A percentile compares a stretch with the other conserved stretches of the same genome.
These are phyloP conservation scores for Tiliqua scincoides DNA, from an alignment of 2,113 vertebrate genomes.

Conservation along the genomic window DNA sequence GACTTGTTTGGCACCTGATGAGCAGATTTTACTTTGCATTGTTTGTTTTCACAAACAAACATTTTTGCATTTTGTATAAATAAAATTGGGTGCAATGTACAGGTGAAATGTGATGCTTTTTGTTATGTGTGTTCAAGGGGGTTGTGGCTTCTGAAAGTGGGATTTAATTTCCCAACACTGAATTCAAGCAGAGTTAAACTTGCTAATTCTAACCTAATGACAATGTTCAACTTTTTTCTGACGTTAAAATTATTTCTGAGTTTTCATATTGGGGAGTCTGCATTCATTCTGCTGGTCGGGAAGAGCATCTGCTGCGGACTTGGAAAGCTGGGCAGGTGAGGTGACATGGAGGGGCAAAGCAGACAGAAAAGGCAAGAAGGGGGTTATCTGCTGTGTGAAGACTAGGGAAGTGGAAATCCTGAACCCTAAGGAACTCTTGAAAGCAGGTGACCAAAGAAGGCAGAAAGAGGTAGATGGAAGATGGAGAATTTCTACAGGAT, in stretches of 20 bases:
- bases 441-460: background rate
- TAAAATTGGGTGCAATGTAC: constrained; percentile 58
- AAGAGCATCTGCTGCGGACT: background rate
- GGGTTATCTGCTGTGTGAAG: background rate
- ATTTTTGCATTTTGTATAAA: constrained; percentile 58
- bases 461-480: background rate
- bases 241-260: background rate
- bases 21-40: constrained; percentile 27
- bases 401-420: background rate
- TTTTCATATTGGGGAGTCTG: background rate
- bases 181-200: background rate
- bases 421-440: background rate
- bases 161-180: background rate
- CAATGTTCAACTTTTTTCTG: background rate
- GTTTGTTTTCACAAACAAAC: background rate
- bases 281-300: background rate
- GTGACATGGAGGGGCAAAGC: background rate
- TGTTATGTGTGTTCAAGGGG: background rate
- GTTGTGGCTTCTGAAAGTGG: background rate
- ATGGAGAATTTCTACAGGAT: background rate
- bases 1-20: constrained; percentile 24
- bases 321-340: background rate
- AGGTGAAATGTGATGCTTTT: background rate
- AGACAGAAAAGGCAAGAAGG: background rate
- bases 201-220: background rate